These are phyloP conservation scores for Ctenopoma kingsleyae DNA, from an alignment of 2,797 vertebrate species.

Conservation along the genomic window DNA sequence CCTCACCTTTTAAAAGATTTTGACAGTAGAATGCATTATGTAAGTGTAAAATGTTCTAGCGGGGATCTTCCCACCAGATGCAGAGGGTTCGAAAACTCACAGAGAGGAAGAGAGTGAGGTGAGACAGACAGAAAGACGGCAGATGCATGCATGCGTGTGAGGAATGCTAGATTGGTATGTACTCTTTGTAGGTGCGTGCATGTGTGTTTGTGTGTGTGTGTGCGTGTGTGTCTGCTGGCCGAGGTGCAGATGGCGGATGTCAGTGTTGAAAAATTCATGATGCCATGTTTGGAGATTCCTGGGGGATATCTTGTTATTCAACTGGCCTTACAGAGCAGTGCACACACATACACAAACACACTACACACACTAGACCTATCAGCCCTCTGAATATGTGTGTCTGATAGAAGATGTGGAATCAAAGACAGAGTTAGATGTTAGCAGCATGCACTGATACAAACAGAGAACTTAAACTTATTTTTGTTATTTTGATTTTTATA, in stretches of 20 bases:
- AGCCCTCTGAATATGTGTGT: background rate
- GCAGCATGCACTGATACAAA: slow-evolving; percentile 20
- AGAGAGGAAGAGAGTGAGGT: slow-evolving; percentile 51
- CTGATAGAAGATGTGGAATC: slow-evolving; percentile 23
- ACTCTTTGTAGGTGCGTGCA: slow-evolving; percentile 27
- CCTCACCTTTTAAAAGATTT: slow-evolving; percentile 43
- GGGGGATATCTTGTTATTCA: slow-evolving; percentile 80
- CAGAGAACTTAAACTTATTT: slow-evolving; percentile 23
- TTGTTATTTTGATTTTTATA: slow-evolving; percentile 29
- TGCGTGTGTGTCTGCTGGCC: slow-evolving; percentile 51
- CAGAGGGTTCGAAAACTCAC: slow-evolving; percentile 53
- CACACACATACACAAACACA: slow-evolving; percentile 13
- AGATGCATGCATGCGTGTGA: slow-evolving; percentile 47
- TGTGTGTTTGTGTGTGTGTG: slow-evolving; percentile 32
- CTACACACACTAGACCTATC: slow-evolving; percentile 12
- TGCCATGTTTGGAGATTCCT: slow-evolving; percentile 83
- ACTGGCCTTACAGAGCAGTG: slow-evolving; percentile 75
- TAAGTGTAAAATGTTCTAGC: slow-evolving; percentile 71
- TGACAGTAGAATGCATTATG: slow-evolving; percentile 64
- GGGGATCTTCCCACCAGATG: slow-evolving; percentile 67
- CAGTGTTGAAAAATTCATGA: slow-evolving; percentile 85
- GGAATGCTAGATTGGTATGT: slow-evolving; percentile 9
- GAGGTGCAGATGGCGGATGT: slow-evolving; percentile 80
- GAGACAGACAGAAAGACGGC: slow-evolving; percentile 62
- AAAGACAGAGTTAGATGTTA: slow-evolving; percentile 32